Percentiles rank a stretch among this genome's conserved stretches.
These are phyloP conservation scores for Chlorops oryzae DNA, from an alignment of 1,140 invertebrate genomes.

Conservation along the genomic window DNA sequence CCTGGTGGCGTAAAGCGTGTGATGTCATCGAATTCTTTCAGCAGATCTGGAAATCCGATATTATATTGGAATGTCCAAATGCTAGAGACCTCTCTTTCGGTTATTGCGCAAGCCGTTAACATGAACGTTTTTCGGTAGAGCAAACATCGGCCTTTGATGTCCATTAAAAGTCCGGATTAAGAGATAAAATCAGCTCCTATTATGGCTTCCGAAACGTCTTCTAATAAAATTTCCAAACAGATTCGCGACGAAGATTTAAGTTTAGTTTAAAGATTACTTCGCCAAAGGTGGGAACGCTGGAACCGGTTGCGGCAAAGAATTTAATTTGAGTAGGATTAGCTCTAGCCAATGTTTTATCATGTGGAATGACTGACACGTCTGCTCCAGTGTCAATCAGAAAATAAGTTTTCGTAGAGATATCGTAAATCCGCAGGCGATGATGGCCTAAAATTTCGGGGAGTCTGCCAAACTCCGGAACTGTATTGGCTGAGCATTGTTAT, in stretches of 20 bases:
- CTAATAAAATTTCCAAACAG: slow-evolving; percentile 8
- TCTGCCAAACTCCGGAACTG: not conserved
- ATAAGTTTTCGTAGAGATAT: not conserved
- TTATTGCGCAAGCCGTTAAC: not conserved
- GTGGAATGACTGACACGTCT: slow-evolving; percentile 4
- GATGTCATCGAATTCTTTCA: not conserved
- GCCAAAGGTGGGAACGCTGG: not conserved
- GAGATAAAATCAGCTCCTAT: slow-evolving; percentile 5
- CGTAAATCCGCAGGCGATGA: not conserved
- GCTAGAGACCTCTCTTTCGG: not conserved
- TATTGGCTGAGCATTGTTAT: not conserved
- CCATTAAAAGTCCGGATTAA: not conserved
- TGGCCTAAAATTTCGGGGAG: not conserved
- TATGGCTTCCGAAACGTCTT: slow-evolving; percentile 2
- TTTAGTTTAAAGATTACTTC: not conserved
- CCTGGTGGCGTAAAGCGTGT: not conserved
- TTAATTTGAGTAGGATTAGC: slow-evolving; percentile 10
- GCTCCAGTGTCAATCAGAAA: slow-evolving; percentile 11
- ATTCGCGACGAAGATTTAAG: not conserved
- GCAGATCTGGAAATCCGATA: not conserved
- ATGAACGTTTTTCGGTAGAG: not conserved
- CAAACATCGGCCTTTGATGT: not conserved
- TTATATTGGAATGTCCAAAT: not conserved
- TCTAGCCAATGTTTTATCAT: not conserved
- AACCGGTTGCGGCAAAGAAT: slow-evolving; percentile 1